phyloP scores from a whole-genome alignment of 2,888 invertebrate genomes.

The Cryptocephalus moraei region DNA sequence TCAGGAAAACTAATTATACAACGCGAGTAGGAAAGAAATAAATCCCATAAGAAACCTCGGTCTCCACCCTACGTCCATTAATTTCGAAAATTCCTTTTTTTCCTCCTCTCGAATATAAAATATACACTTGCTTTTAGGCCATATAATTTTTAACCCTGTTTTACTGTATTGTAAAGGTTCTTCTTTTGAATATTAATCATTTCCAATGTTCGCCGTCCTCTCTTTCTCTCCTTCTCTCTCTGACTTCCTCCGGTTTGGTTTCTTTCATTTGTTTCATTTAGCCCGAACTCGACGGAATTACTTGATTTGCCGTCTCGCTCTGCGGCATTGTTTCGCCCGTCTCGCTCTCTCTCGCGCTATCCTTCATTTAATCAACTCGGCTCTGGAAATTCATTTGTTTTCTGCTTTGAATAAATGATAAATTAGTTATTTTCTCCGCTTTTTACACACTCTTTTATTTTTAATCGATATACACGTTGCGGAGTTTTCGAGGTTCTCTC shows the following conservation, averaged over 20 bases:
- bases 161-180: conserved; percentile 21
- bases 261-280: conserved; percentile 18
- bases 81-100: conserved; percentile 13
- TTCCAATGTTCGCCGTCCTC: conserved; percentile 9
- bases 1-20: too few species aligned
- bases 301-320: conserved; percentile 14
- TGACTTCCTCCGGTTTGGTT: conserved; percentile 11
- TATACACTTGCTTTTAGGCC: conserved; percentile 13
- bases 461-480: conserved; percentile 16
- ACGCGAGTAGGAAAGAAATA: too few species aligned
- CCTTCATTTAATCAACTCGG: conserved; percentile 32
- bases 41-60: background rate
- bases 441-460: conserved; percentile 13
- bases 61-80: conserved; percentile 10
- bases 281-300: conserved; percentile 13
- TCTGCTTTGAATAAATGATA: conserved; percentile 34
- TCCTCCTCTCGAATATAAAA: conserved; percentile 10
- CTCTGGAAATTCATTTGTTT: conserved; percentile 35
- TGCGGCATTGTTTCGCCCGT: conserved; percentile 5
- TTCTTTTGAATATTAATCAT: conserved; percentile 32
- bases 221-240: conserved; percentile 10
- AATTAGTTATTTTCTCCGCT: conserved; percentile 27
- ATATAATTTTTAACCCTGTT: conserved; percentile 19
- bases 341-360: conserved; percentile 25
- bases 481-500: background rate